phyloP scores from a whole-genome alignment of 2,888 invertebrate genomes.

The Lissocephala sabroskyi region DNA sequence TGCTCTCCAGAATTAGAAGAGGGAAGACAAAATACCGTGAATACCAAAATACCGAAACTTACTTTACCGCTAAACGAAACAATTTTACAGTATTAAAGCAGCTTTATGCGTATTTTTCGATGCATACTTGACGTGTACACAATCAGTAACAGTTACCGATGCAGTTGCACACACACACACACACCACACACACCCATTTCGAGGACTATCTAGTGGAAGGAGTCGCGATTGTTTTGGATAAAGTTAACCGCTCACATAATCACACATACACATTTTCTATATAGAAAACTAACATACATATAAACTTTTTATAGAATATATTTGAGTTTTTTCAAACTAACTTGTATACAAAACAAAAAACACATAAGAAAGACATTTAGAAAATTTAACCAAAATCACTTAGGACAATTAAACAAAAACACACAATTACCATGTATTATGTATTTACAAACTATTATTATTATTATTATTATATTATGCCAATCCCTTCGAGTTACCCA shows the following conservation, averaged over 20 bases:
- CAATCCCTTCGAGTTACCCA: constrained; percentile 53
- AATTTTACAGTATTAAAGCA: constrained; percentile 63
- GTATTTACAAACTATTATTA: constrained; percentile 25
- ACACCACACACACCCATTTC: constrained; percentile 1
- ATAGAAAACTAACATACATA: background rate
- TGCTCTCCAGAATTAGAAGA: too few relatives aligned
- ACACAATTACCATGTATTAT: constrained; percentile 27
- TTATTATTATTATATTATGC: constrained; percentile 34
- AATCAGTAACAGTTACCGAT: constrained; percentile 35
- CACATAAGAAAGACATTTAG: constrained; percentile 31
- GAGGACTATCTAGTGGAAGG: background rate
- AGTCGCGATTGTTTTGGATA: background rate
- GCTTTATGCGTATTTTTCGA: constrained; percentile 59
- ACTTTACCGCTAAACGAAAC: constrained; percentile 46
- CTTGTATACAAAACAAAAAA: constrained; percentile 43
- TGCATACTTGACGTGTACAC: constrained; percentile 62
- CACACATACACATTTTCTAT: constrained; percentile 7
- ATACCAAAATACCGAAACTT: constrained; percentile 39
- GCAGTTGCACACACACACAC: constrained; percentile 27
- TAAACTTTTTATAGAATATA: constrained; percentile 46
- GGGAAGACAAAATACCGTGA: constrained; percentile 1
- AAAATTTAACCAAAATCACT: constrained; percentile 49
- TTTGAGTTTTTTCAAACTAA: constrained; percentile 51
- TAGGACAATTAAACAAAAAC: constrained; percentile 45
- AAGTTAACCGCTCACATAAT: constrained; percentile 3